Base-by-base conservation (phyloP, 2,797 vertebrate genomes). In the Eulemur rubriventer region DNA sequence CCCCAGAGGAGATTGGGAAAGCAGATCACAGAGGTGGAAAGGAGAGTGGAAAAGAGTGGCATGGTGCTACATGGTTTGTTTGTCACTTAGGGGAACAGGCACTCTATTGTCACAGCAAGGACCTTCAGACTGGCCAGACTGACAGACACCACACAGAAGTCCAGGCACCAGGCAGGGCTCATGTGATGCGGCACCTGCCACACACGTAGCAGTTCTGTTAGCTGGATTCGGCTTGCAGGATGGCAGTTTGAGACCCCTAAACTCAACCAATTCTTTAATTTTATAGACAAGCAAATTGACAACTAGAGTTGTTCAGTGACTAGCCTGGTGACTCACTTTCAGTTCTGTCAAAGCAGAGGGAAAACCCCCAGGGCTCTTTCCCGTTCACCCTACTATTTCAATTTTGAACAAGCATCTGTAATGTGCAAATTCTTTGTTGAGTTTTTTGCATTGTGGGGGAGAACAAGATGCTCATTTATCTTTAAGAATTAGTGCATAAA, bases 181-280 rank as follows among this genome's bases (percentile, higher is more conserved):
- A 9, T 12, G n/a, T 24, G 46, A 20, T 3, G 3, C 0, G 11
- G 13, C 2, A 3, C 6, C 2, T 4, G 33, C 30, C 63, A 70
- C 35, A 46, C 13, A 59, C 10, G 7, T 1, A n/a, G 8, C 3
- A n/a, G 9, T 13, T 43, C 57, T 69, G 7, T 12, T 46, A 33
- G 17, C 30, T 24, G 79, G 41, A 61, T 72, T 73, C 20, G 30
- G n/a, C 33, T 38, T 76, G 55, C 57, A 33, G 35, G 24, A 22
- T 41, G 24, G 18, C 46, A 70, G n/a, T 59, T 33, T 63, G 38
- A 55, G 48, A 52, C 6, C 38, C 52, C n/a, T n/a, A 52, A 55
- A 63, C 9, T 26, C 24, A 86, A 57, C 13, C 24, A 35, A 4
- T 38, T 82, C 4, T 20, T 90, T 69, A 20, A 20, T 38, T 65